Conservation (phyloP, 2,113 vertebrate species). For the Phoxinus phoxinus region DNA sequence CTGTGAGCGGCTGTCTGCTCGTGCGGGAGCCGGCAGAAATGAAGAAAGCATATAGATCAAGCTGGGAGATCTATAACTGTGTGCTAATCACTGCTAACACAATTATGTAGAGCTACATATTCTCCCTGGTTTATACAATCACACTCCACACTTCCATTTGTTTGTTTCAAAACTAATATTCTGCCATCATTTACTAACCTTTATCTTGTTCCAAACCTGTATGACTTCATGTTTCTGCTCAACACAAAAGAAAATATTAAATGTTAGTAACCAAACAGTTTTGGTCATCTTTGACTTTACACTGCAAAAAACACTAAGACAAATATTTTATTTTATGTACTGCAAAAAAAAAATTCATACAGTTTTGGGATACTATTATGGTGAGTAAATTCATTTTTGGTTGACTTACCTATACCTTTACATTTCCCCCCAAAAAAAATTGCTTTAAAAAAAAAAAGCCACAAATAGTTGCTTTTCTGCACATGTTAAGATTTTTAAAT, state of each 20-base stretch:
- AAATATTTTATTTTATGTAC: background rate
- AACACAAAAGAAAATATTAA: background rate
- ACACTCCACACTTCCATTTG: slow-evolving; percentile 53
- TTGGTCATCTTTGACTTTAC: background rate
- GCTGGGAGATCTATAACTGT: slow-evolving; percentile 65
- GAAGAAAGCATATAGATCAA: slow-evolving; percentile 77
- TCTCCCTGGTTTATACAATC: slow-evolving; percentile 68
- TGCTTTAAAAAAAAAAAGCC: too few species aligned
- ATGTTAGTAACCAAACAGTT: background rate
- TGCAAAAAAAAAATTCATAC: background rate
- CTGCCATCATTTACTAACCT: background rate
- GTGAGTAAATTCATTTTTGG: background rate
- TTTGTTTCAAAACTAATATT: slow-evolving; percentile 23
- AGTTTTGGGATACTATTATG: too few species aligned
- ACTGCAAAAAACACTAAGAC: background rate
- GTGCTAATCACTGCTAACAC: slow-evolving; percentile 76
- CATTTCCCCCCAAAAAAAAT: too few species aligned
- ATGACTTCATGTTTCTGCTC: background rate
- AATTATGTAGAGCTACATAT: slow-evolving; percentile 72
- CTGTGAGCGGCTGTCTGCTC: slow-evolving; percentile 67
- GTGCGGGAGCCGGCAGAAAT: slow-evolving; percentile 72
- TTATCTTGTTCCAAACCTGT: background rate
- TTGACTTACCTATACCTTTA: too few species aligned
- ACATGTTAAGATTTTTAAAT: too few species aligned
- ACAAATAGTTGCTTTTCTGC: too few species aligned